Evolutionary conservation across 2,797 vertebrate genomes (phyloP), one percentile per base, ranked within the genome.

Genomic region (Artibeus jamaicensis): DNA sequence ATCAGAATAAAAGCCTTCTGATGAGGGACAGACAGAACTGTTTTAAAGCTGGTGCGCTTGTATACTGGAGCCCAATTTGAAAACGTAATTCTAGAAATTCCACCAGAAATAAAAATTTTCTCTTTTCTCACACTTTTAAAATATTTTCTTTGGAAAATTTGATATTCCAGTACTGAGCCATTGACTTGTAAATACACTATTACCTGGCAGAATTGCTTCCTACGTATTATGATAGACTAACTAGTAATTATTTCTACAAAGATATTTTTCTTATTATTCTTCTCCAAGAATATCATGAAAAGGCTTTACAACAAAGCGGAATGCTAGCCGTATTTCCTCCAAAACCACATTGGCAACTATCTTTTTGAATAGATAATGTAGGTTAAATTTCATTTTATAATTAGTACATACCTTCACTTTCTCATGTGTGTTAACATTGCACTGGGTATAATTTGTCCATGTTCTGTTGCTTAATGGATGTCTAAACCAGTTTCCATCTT

Each of bases 381-480:
- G 71, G 22, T 62, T 44, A 26, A 76, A 53, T 48, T 46, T 94
- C 8, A 89, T 21, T 42, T 53, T 14, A 10, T 2, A 22, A 16
- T 22, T 55, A 44, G 39, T n/a, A 76, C 68, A 0, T 98, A 99
- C 99, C 99, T 99, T 98, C 97, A 99, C 98, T 98, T 99, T 99
- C 96, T 99, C 99, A 0, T 96, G 98, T 0, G 99, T 99, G 97
- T 98, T 98, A 77, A 98, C 96, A 19, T 99, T 99, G 97, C 99
- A 99, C 95, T 98, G 99, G 9, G 99, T 99, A 96, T 99, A 99
- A 97, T 99, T 99, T 74, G 99, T 99, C 99, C 99, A 99, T 0
- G 99, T 99, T 88, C 99, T 98, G 98, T 99, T 99, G 98, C 99
- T 99, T 83, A 98, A 98, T 0, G 99, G 99, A 95, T 99, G 99